Conservation (phyloP, 2,888 invertebrate genomes). For the Neoitamus cyanurus region DNA sequence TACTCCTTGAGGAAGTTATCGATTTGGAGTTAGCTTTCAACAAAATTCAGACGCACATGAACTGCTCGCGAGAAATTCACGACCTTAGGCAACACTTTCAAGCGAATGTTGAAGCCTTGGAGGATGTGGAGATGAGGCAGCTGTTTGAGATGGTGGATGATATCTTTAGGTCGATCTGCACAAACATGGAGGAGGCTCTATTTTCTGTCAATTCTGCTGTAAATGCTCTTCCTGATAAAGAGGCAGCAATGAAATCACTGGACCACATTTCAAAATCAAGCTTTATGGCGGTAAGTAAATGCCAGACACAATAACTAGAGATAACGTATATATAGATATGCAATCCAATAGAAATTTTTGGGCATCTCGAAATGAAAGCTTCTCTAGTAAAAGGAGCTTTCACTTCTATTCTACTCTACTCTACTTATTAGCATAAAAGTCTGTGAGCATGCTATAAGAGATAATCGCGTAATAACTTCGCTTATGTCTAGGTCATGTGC, state of each 20-base stretch:
- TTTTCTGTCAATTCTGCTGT: not conserved
- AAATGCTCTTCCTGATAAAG: not conserved
- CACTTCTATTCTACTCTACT: no score
- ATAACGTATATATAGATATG: no score
- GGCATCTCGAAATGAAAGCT: no score
- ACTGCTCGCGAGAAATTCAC: conserved; percentile 31
- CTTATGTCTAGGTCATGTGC: no score
- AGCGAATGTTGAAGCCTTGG: not conserved
- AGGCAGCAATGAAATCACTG: conserved; percentile 2
- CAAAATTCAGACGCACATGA: conserved; percentile 32
- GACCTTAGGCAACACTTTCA: not conserved
- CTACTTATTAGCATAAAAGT: no score
- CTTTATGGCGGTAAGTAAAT: conserved; percentile 14
- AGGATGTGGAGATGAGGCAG: not conserved
- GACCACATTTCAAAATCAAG: conserved; percentile 10
- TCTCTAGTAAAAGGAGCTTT: no score
- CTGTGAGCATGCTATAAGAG: no score
- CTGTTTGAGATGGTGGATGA: conserved; percentile 11
- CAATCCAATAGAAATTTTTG: no score
- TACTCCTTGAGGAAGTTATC: not conserved
- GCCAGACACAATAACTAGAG: no score
- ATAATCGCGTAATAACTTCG: no score
- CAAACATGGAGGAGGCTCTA: not conserved
- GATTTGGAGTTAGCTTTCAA: conserved; percentile 26
- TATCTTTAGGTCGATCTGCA: not conserved